phyloP scores from a whole-genome alignment of 2,888 invertebrate species.

The Agonopterix alstromeriana region DNA sequence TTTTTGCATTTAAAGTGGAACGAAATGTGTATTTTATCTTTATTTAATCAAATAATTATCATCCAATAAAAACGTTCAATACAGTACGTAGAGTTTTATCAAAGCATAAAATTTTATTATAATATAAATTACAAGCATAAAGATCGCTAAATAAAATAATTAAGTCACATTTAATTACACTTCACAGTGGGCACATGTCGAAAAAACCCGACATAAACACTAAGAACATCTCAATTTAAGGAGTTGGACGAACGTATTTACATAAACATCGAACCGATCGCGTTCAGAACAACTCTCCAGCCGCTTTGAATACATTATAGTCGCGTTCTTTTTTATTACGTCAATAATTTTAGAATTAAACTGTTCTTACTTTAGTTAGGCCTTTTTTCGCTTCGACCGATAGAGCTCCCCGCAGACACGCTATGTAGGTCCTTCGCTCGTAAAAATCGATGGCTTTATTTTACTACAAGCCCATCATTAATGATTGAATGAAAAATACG shows the following conservation, averaged over 20 bases:
- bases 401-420: conserved; percentile 28
- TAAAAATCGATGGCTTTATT: conserved; percentile 57
- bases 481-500: conserved; percentile 26
- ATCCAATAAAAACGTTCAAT: not conserved
- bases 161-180: conserved; percentile 34
- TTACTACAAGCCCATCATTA: conserved; percentile 34
- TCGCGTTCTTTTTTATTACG: conserved; percentile 54
- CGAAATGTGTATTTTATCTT: not conserved
- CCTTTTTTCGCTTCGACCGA: conserved; percentile 22
- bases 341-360: conserved; percentile 65
- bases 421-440: conserved; percentile 31
- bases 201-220: conserved; percentile 42
- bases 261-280: conserved; percentile 64
- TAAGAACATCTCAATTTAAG: conserved; percentile 51
- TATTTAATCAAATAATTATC: not conserved
- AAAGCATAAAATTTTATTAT: conserved; percentile 7
- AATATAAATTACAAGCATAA: conserved; percentile 7
- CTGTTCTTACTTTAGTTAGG: conserved; percentile 29
- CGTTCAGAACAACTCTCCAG: conserved; percentile 45
- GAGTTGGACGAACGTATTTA: conserved; percentile 40
- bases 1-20: not conserved
- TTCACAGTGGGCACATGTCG: conserved; percentile 32
- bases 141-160: conserved; percentile 37
- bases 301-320: conserved; percentile 62
- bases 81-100: conserved; percentile 1